Evolutionary conservation across 1,140 invertebrate species (phyloP).

Genomic region (Heliconius congener): DNA sequence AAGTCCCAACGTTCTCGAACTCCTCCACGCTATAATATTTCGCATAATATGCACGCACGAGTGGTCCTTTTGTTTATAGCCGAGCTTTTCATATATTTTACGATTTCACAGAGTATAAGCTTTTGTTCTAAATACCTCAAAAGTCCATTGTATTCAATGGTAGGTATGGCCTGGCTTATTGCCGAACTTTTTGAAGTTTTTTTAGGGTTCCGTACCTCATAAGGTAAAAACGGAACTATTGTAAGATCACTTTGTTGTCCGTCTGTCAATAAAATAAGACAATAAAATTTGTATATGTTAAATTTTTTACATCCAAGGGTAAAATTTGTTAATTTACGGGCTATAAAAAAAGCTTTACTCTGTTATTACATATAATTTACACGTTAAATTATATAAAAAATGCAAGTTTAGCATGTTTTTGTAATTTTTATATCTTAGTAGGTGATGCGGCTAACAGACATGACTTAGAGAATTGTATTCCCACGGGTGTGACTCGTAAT

Average conservation of each 20-base stretch:
- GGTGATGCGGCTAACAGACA: not conserved
- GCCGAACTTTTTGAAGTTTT: not conserved
- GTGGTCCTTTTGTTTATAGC: constrained; percentile 16
- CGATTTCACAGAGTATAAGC: not conserved
- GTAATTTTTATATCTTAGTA: not conserved
- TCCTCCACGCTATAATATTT: constrained; percentile 18
- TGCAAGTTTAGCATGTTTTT: not conserved
- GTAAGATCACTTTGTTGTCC: no score
- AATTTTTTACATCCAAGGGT: no score
- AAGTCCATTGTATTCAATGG: constrained; percentile 17
- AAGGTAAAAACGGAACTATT: not conserved
- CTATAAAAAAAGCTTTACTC: not conserved
- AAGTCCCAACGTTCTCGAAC: not conserved
- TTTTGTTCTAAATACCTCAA: constrained; percentile 12
- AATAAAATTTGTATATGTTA: no score
- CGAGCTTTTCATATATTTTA: constrained; percentile 13
- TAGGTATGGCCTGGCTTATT: not conserved
- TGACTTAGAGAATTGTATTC: not conserved
- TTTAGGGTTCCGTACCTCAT: not conserved
- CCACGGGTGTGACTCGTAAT: not conserved
- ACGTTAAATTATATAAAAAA: not conserved
- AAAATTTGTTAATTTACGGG: no score
- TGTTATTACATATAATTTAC: not conserved
- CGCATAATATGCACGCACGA: constrained; percentile 19
- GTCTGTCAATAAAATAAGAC: no score